Base-by-base conservation (phyloP, 2,113 vertebrate species). In the Charina bottae region DNA sequence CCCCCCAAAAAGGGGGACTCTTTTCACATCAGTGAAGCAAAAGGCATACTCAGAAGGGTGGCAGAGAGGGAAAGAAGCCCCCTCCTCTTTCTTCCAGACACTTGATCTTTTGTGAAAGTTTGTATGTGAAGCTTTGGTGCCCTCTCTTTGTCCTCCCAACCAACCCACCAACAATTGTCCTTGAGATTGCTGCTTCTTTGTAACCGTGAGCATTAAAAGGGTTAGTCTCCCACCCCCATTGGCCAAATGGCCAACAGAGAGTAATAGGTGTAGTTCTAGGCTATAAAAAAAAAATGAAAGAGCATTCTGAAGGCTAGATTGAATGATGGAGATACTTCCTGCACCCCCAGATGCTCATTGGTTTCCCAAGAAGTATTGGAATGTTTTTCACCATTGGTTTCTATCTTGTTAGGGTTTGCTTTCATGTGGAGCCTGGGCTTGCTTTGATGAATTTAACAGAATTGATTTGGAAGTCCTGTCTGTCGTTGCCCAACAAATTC, bases 361-460 rank as follows among this genome's bases (percentile, higher is more conserved):
- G 28, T 24, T 87, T 46, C 62, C 4, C 64, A 85, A 59, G n/a
- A 91, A 28, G 28, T 88, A 95, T 72, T 94, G 37, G 6, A 58
- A 26, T 46, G 21, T 6, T 42, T 19, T 72, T 42, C 12, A n/a
- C 56, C 17, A 37, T 90, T 91, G 95, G 37, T 64, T 94, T 78
- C 90, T 95, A 87, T 92, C 92, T 91, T 91, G 93, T 55, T 90
- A 99, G 98, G 98, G 98, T 54, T 97, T 99, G 92, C 96, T 99
- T 95, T 98, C 98, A 85, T 98, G 98, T 88, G 98, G 98, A 87
- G 99, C 98, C 26, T 99, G 99, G 98, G 98, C 98, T 94, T 99
- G 99, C 96, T 99, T 99, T 96, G 98, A 99, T 96, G 99, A 99
- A 95, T 99, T 99, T 95, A 99, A 99, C 96, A 98, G 98, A 93